A percentile compares a stretch with the other conserved stretches of the same genome.
Evolutionary conservation across 2,113 vertebrate species (phyloP).

Genomic region (Indri indri): DNA sequence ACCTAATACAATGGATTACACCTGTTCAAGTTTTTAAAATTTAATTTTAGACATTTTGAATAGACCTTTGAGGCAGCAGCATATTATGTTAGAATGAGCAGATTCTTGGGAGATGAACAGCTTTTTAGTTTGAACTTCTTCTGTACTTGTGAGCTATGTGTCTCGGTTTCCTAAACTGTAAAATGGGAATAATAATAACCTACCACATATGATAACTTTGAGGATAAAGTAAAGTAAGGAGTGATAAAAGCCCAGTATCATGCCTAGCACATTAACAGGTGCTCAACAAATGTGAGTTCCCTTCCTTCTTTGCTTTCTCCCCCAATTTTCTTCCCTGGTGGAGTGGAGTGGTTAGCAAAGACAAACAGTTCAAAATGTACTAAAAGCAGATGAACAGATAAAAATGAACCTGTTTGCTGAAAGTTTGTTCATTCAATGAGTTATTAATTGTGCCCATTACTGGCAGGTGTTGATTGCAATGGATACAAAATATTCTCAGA

Average conservation of each 20-base stretch:
- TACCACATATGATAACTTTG: background rate
- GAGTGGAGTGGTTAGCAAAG: background rate
- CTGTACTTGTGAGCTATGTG: background rate
- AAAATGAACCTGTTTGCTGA: background rate
- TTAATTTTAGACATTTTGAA: background rate
- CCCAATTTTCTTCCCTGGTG: background rate
- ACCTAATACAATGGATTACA: background rate
- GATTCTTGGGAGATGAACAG: background rate
- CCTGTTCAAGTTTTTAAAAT: background rate
- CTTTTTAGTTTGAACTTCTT: background rate
- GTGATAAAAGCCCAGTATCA: background rate
- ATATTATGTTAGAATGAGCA: background rate
- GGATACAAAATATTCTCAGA: background rate
- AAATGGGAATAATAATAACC: background rate
- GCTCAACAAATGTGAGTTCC: background rate
- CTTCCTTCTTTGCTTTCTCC: background rate
- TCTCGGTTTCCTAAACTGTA: background rate
- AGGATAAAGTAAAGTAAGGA: background rate
- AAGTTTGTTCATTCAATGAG: slow-evolving; percentile 1
- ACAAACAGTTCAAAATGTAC: background rate
- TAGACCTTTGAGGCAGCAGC: background rate
- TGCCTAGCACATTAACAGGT: accelerated
- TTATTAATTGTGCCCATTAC: background rate
- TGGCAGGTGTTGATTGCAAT: background rate
- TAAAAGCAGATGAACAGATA: background rate